Base-by-base conservation (phyloP, 2,797 vertebrate genomes). In the Pangasius djambal region DNA sequence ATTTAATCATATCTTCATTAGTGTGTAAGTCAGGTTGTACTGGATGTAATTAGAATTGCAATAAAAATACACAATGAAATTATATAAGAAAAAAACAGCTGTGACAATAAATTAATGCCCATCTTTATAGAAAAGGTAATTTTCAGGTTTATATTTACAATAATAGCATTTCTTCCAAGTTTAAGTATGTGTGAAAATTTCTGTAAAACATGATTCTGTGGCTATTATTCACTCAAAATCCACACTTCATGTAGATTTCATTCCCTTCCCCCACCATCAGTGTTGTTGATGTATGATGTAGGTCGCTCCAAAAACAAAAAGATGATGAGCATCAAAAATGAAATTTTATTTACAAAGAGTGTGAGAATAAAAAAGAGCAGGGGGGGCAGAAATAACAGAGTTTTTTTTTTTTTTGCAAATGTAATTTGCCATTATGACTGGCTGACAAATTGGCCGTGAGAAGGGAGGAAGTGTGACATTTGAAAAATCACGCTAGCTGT, bases 261-360 rank as follows among this genome's bases (percentile, higher is more conserved):
- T 18, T 18, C 31, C 48, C 48, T 48, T 25, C 16, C 7, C 13
- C 16, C 69, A 37, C 6, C 15, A 22, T 57, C 3, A 81, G n/a
- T 57, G 16, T 57, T 57, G 3, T 57, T 34, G 1, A 9, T 61
- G 10, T 16, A 82, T 34, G 12, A 40, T 28, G 57, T n/a, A 16
- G 65, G 37, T 3, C 3, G 10, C 34, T 28, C 25, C 6, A 83
- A 48, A 65, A 18, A 95, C 94, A 94, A 95, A 95, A 87, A 93
- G 94, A 94, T 95, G 94, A 95, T 96, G 95, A 95, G 95, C 93
- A 94, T 94, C 89, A 94, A 94, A 94, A 93, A 94, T 91, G 92
- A 95, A 94, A 92, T 94, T 91, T 93, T 95, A 94, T 95, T 95
- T 90, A 92, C 90, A 93, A 93, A 91, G 92, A 75, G 89, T 92